A percentile compares a stretch with the other conserved stretches of the same genome.
Evolutionary conservation across 64 coral and sea anemone species (phyloP).

Genomic region (Catalaphyllia jardinei): DNA sequence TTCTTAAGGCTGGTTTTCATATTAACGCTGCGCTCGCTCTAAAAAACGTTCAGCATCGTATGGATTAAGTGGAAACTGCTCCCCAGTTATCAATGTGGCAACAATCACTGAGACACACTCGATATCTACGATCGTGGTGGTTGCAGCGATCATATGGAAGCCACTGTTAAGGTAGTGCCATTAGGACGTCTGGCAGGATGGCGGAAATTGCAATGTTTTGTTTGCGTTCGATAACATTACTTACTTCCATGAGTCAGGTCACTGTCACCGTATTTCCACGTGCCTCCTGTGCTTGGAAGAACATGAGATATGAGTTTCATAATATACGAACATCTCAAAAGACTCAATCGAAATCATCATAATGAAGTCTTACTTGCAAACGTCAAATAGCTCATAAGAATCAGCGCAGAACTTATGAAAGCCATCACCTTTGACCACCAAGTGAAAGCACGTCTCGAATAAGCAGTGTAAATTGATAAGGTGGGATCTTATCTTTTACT

Average conservation of each 20-base stretch:
- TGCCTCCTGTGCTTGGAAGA: conserved; percentile 5
- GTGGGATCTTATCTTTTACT: not conserved
- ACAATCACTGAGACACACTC: too few species aligned
- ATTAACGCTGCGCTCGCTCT: too few species aligned
- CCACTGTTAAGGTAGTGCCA: too few species aligned
- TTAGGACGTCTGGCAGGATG: not conserved
- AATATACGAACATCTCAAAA: not conserved
- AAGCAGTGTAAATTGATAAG: not conserved
- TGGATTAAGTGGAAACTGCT: too few species aligned
- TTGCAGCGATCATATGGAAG: too few species aligned
- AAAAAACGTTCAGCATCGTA: too few species aligned
- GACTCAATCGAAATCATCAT: not conserved
- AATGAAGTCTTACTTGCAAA: conserved; percentile 14
- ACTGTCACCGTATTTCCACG: conserved; percentile 42
- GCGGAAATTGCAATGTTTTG: too few species aligned
- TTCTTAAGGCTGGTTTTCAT: too few species aligned
- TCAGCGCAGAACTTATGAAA: not conserved
- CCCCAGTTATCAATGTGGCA: too few species aligned
- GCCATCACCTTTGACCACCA: not conserved
- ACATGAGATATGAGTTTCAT: not conserved
- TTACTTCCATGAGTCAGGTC: not conserved
- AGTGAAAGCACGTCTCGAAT: not conserved
- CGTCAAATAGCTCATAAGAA: not conserved
- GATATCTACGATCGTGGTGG: too few species aligned
- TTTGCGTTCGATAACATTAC: not conserved